These are phyloP conservation scores for Epistrophe grossulariae DNA, from an alignment of 2,888 invertebrate species.

Conservation along the genomic window DNA sequence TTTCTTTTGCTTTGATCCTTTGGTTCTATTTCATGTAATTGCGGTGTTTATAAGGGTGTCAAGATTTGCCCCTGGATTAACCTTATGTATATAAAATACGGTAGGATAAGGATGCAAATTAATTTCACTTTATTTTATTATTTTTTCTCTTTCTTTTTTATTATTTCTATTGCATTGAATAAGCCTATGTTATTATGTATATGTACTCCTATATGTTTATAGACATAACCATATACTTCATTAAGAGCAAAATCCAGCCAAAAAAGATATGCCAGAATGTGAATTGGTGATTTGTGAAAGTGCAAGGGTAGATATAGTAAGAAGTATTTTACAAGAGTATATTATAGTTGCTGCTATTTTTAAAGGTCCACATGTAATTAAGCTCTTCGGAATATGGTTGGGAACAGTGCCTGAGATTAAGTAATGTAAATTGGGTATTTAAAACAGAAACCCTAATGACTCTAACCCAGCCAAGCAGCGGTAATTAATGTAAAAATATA, in stretches of 20 bases:
- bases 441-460: constrained; percentile 29
- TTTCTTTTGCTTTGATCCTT: no score
- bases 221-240: background rate
- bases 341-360: constrained; percentile 32
- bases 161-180: background rate
- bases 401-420: constrained; percentile 22
- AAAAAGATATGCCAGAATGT: constrained; percentile 14
- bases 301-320: constrained; percentile 1
- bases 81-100: background rate
- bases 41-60: no score
- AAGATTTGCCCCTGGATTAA: no score
- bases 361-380: constrained; percentile 34
- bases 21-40: no score
- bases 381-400: constrained; percentile 3
- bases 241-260: constrained; percentile 2
- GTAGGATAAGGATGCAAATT: background rate
- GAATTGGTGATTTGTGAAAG: constrained; percentile 10
- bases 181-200: background rate
- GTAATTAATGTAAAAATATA: constrained; percentile 31
- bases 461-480: constrained; percentile 21
- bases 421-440: constrained; percentile 49
- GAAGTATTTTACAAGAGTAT: constrained; percentile 13
- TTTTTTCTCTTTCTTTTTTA: background rate
- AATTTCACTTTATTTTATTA: background rate
- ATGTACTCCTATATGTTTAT: background rate